Evolutionary conservation across 1,140 invertebrate species (phyloP).

Genomic region (Papilio xuthus): DNA sequence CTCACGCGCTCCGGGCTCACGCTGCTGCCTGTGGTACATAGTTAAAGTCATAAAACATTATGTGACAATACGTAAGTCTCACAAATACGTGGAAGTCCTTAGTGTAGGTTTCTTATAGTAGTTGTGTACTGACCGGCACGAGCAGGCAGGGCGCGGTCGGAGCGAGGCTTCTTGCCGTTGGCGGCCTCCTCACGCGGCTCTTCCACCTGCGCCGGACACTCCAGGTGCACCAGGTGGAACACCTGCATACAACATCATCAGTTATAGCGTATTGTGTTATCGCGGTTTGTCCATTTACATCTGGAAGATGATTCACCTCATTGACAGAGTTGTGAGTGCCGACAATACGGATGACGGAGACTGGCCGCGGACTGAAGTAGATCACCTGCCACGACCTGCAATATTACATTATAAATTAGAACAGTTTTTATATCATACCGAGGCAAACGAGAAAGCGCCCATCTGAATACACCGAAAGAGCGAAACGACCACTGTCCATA

Average conservation of each 20-base stretch:
- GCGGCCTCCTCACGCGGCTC: slow-evolving; percentile 71
- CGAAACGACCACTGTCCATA: no score
- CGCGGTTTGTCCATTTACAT: no score
- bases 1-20: slow-evolving; percentile 27
- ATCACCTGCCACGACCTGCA: slow-evolving; percentile 95
- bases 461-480: no score
- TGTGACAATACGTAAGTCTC: no score
- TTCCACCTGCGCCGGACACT: slow-evolving; percentile 91
- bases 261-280: no score
- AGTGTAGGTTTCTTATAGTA: no score
- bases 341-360: slow-evolving; percentile 97
- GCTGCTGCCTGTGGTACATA: neutral
- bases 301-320: slow-evolving; percentile 84
- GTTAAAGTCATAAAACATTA: no score
- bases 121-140: neutral
- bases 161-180: slow-evolving; percentile 63
- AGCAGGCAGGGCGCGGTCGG: slow-evolving; percentile 38
- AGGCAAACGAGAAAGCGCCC: no score
- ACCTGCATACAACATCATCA: slow-evolving; percentile 50
- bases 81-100: no score
- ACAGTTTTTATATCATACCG: no score
- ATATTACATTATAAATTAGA: slow-evolving; percentile 1
- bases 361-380: slow-evolving; percentile 89
- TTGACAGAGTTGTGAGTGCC: slow-evolving; percentile 98
- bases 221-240: slow-evolving; percentile 99